A percentile compares a stretch with the other conserved stretches of the same genome.
Conservation (phyloP, 2,797 vertebrate species). For the Sebastes oblongus region DNA sequence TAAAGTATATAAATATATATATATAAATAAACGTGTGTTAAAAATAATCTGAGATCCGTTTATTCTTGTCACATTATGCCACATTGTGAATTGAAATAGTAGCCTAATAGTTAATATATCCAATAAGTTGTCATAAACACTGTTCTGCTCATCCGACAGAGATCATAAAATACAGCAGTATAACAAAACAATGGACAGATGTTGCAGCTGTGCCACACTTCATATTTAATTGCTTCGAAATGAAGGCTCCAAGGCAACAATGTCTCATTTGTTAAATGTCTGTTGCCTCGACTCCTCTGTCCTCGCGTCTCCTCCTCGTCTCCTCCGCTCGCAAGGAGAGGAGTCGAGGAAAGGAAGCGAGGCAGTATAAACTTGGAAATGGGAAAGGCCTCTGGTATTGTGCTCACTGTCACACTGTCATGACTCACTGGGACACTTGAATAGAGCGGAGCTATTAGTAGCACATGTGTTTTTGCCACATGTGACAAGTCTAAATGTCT, state of each 20-base stretch:
- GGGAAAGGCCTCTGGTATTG: no score
- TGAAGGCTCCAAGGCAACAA: no score
- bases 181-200: background rate
- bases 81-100: background rate
- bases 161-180: background rate
- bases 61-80: background rate
- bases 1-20: no score
- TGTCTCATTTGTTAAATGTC: no score
- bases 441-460: background rate
- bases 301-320: no score
- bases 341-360: background rate
- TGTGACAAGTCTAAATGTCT: background rate
- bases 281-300: no score
- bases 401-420: background rate
- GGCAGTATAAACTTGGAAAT: background rate
- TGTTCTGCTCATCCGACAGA: background rate
- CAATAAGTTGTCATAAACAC: background rate
- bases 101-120: background rate
- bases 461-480: background rate
- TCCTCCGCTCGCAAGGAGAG: background rate
- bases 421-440: background rate
- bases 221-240: background rate
- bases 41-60: accelerated
- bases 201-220: background rate
- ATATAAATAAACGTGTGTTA: no score